Evolutionary conservation across 2,113 vertebrate genomes (phyloP), one percentile per base, ranked within the genome.

Genomic region (Hiodon alosoides): DNA sequence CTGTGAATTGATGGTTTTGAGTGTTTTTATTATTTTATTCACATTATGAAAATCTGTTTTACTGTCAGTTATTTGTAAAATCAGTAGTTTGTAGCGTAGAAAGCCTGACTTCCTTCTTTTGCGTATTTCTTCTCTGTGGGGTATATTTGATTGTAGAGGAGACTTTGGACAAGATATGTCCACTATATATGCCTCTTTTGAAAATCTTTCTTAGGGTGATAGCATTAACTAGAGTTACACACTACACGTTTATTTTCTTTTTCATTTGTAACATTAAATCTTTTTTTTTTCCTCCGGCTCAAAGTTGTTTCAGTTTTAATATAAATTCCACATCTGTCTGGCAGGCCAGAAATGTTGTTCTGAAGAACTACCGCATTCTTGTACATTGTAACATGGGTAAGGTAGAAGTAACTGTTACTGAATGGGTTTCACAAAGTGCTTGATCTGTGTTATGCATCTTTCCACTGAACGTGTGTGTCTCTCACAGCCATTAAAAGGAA

Each of bases 361-460:
- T 67, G 47, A 59, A 67, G 14, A 66, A 47, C 48, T 47, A 54
- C 46, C n/a, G 54, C 16, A 59, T 31, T 54, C 64, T 2, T 48
- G 3, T 74, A 8, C 31, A 67, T 52, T 58, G 69, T 70, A 70
- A 17, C 52, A 70, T 70, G 60, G 64, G 65, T 67, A 57, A 54
- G 54, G 46, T 59, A 50, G 65, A 67, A 59, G 73, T 75, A n/a
- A 74, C 50, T 57, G 72, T 66, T 60, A 47, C 53, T 61, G 67
- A 57, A 69, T 52, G 55, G 67, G 69, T 68, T 69, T 64, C 74
- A 76, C 74, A 76, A 70, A 70, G 67, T 76, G 74, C 65, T 75
- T 67, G 46, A 57, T 67, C 64, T 75, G 53, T 68, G 17, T 68
- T 68, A 48, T 14, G 55, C 65, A 75, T 75, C 46, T 75, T 55